These are phyloP conservation scores for Gallinago stenura DNA, from an alignment of 2,797 vertebrate genomes.

Conservation along the genomic window DNA sequence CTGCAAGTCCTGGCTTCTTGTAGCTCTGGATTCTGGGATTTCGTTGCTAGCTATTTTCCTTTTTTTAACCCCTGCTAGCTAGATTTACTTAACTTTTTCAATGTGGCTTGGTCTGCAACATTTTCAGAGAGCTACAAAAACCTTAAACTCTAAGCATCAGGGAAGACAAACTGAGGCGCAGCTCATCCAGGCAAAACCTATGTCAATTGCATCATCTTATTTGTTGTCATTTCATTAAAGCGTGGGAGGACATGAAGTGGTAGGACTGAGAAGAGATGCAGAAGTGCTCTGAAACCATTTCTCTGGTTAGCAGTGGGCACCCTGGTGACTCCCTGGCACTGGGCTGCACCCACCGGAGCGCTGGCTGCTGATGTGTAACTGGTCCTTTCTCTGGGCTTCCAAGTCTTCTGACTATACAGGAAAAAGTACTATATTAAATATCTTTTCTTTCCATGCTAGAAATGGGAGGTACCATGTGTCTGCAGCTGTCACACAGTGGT, in stretches of 20 bases:
- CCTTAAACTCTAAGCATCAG: background rate
- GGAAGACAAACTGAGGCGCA: background rate
- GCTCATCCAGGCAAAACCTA: background rate
- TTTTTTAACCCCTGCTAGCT: background rate
- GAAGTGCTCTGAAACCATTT: background rate
- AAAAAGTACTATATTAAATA: background rate
- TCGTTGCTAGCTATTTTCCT: background rate
- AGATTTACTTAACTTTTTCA: background rate
- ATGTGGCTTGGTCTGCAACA: background rate
- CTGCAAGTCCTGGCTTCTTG: conserved; percentile 22
- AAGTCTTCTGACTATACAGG: background rate
- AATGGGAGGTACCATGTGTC: background rate
- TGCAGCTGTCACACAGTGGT: background rate
- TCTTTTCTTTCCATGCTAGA: background rate
- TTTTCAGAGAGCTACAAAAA: background rate
- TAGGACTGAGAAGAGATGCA: fast-evolving
- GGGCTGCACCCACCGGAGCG: background rate
- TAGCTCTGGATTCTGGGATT: background rate
- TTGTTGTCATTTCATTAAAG: background rate
- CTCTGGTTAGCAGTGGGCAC: background rate
- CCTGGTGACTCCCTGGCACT: fast-evolving
- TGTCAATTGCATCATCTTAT: background rate
- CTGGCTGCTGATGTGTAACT: background rate
- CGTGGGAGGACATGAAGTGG: background rate
- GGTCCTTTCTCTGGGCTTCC: background rate